Conservation (phyloP, 2,113 vertebrate genomes). For the Sander vitreus region DNA sequence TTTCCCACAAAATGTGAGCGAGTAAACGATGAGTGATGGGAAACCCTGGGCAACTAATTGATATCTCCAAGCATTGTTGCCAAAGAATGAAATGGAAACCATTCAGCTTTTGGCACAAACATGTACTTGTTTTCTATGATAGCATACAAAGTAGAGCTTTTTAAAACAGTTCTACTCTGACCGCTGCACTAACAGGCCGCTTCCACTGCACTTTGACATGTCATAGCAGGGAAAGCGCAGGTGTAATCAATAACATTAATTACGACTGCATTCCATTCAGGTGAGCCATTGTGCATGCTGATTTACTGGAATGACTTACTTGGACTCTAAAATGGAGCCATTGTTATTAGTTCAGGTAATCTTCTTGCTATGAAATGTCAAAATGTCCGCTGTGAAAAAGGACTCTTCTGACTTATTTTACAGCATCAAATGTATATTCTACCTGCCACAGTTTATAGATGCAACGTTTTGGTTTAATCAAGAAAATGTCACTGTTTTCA, state of each 20-base stretch:
- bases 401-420: constrained; percentile 3
- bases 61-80: neutral
- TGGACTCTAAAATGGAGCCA: neutral
- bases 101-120: neutral
- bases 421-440: neutral
- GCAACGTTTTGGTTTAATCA: neutral
- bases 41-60: neutral
- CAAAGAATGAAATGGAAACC: neutral
- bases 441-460: neutral
- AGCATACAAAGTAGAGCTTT: neutral
- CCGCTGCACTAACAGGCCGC: neutral
- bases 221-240: neutral
- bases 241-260: constrained; percentile 35
- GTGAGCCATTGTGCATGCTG: neutral
- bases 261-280: constrained; percentile 5
- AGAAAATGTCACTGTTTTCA: neutral
- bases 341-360: constrained; percentile 2
- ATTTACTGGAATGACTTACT: neutral
- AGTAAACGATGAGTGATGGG: neutral
- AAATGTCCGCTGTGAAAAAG: neutral
- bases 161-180: neutral
- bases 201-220: neutral
- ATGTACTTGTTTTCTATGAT: neutral
- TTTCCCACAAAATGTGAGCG: neutral
- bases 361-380: constrained; percentile 1